Evolutionary conservation across 2,888 invertebrate genomes (phyloP), one percentile per base, ranked within the genome.

Genomic region (Tetragonula carbonaria): DNA sequence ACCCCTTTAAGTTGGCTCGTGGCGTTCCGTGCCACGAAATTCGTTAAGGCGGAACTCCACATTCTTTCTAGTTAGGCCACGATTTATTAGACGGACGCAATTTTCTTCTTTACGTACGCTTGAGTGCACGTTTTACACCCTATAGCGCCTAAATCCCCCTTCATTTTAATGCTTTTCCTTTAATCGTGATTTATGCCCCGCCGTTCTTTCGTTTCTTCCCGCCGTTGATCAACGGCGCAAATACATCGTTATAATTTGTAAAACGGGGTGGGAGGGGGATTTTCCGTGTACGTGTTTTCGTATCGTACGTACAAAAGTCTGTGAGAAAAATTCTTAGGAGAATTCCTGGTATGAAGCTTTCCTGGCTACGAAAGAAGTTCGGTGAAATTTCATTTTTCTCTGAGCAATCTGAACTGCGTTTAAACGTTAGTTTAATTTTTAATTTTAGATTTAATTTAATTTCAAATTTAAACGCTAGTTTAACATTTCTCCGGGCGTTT

Each of bases 1-100:
- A 74, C 51, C 53, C 33, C 23, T 57, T 66, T 38, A 38, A 8
- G 38, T 38, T 23, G n/a, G 16, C 8, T 11, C 38, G 38, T 21
- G 13, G 5, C 38, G 45, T n/a, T n/a, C 28, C 28, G 50, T 16
- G 66, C 57, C 33, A 51, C 67, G 73, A 73, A 57, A 65, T 65
- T 66, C 63, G 68, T 70, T 74, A 62, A 53, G 71, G 23, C 76
- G 68, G 33, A 73, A 28, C 70, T 81, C 28, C 45, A 70, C 80
- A 74, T 77, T 81, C 84, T 74, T 67, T 28, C 33, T 55, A 82
- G 74, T 71, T 78, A 77, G 28, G 70, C 38, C 23, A 4, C 50
- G 21, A 83, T 74, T 74, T 74, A 82, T 82, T 81, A 62, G 75
- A 62, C 63, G 62, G 65, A 65, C 18, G 70, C 66, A 76, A 76